Evolutionary conservation across 2,797 vertebrate species (phyloP), one percentile per base, ranked within the genome.

Genomic region (Dipus sagitta): DNA sequence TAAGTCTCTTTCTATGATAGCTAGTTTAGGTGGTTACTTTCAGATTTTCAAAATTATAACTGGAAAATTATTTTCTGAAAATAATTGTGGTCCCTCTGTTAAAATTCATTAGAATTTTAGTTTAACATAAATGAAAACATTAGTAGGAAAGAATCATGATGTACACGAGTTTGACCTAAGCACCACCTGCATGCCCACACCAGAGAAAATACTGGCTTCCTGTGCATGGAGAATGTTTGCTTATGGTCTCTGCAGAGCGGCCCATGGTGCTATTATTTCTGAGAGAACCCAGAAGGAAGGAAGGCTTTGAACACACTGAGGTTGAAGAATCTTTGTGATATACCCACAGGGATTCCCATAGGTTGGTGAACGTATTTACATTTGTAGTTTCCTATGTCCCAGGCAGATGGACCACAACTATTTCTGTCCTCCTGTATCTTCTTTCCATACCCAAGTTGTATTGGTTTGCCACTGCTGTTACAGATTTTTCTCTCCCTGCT

Each of bases 41-140:
- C 18, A 21, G 68, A 62, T 81, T 76, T 74, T 32, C 62, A 13
- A 94, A 76, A 30, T 28, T 82, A 70, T 24, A 64, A 52, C 24
- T 87, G 26, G 34, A 82, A 20, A 60, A 47, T 47, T 20, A 60
- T 54, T 86, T 86, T 88, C 65, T 91, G 54, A 32, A 88, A 87
- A 91, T 58, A 83, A 54, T 77, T n/a, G 26, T 54, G 30, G 28
- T 2, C 4, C 15, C n/a, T 52, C 80, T 80, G 60, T 68, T 18
- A 47, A 30, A 65, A 34, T 34, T 21, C 20, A 64, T 64, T 21
- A 38, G 38, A n/a, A 52, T 67, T 85, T 70, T 32, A 52, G 26
- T n/a, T 77, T 71, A 38, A 91, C n/a, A 71, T 54, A 71, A 42
- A 38, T 54, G 18, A 42, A 54, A 32, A 32, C 14, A 32, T 15